Evolutionary conservation across 2,797 vertebrate species (phyloP), one percentile per base, ranked within the genome.

Genomic region (Crenichthys baileyi): DNA sequence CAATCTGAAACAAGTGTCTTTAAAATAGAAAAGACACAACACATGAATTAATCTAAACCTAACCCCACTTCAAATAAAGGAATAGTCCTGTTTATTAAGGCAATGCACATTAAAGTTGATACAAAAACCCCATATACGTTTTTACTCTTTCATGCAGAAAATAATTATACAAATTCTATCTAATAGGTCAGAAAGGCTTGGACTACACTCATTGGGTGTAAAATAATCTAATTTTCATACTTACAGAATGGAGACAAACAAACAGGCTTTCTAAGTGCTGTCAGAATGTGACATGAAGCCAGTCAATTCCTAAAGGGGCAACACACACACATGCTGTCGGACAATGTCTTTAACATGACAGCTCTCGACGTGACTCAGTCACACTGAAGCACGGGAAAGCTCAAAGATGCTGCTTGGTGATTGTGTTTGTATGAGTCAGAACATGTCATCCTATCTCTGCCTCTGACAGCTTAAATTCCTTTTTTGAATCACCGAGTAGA

Each of bases 371-470:
- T 56, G 48, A 50, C n/a, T 77, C 61, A 56, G 76, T 76, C 55
- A 61, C 72, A 82, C 72, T 80, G 76, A 61, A 67, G 67, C 55
- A 7, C 15, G 73, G 22, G 76, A 53, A 88, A 67, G 78, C 55
- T 80, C 79, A 70, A 74, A 61, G 72, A 74, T 44, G 46, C n/a
- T 16, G 18, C 60, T 71, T 2, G 11, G 5, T 56, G 39, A 12
- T 7, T 46, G 39, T 39, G 61, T 68, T 3, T 65, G 18, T 39
- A 39, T 70, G n/a, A 51, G n/a, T 51, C 5, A 63, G 0, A 56
- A 41, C 7, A 44, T 60, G 56, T 26, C 29, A 55, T 55, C 24
- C 70, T 13, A 12, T 8, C 2, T 67, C 5, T 44, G 48, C 63
- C 55, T 78, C 44, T 50, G 73, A 77, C 65, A 81, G 73, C 29